Evolutionary conservation across 2,113 vertebrate genomes (phyloP).

Genomic region (Nicator chloris): DNA sequence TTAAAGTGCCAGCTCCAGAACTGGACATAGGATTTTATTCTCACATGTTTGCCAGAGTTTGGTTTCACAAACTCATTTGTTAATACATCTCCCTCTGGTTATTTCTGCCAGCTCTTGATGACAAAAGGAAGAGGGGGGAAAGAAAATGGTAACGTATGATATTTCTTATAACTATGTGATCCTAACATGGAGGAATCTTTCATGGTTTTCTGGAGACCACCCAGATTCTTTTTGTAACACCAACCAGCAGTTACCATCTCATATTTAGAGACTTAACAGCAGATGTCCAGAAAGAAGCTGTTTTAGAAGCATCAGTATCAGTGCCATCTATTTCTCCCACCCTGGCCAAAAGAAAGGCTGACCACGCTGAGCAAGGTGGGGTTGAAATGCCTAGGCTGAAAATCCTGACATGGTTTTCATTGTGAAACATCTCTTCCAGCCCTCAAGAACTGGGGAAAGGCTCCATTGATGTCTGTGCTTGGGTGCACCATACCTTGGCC

Average conservation of each 20-base stretch:
- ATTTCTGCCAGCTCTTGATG: neutral
- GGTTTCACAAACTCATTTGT: neutral
- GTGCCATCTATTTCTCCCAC: neutral
- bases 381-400: neutral
- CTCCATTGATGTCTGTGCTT: neutral
- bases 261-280: neutral
- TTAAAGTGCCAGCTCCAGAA: neutral
- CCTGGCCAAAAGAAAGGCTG: neutral
- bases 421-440: neutral
- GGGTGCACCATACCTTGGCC: neutral
- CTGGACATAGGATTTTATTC: neutral
- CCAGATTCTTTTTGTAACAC: neutral
- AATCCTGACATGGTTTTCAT: neutral
- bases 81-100: neutral
- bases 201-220: neutral
- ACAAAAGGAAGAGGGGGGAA: constrained; percentile 1
- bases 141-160: neutral
- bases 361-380: neutral
- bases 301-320: neutral
- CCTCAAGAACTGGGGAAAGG: rapidly evolving
- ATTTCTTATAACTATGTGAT: neutral
- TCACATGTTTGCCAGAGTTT: neutral
- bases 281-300: neutral
- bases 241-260: neutral
- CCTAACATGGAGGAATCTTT: neutral